Evolutionary conservation across 2,797 vertebrate species (phyloP).

Genomic region (Kryptolebias ocellatus): DNA sequence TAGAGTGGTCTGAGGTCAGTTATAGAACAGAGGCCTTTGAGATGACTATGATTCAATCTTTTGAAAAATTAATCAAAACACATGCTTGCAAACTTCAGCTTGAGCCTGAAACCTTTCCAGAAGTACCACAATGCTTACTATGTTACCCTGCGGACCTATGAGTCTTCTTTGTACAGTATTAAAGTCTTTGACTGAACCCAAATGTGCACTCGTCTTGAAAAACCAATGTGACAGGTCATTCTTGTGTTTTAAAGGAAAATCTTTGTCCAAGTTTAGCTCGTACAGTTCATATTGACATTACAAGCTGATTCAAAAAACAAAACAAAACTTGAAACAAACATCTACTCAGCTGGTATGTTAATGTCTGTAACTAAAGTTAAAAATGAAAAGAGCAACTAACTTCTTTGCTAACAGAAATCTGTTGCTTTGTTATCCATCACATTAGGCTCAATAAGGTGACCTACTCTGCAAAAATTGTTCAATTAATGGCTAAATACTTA

Average conservation of each 20-base stretch:
- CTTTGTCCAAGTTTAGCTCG: neutral
- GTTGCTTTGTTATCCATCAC: neutral
- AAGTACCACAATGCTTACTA: neutral
- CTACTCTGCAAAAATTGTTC: too few relatives aligned
- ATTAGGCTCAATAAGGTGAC: too few relatives aligned
- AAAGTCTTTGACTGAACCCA: conserved; percentile 14
- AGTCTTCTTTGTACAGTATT: conserved; percentile 11
- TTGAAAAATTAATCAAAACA: conserved; percentile 29
- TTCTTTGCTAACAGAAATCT: neutral
- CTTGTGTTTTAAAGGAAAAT: neutral
- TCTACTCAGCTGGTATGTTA: neutral
- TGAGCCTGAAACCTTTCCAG: conserved; percentile 8
- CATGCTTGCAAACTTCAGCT: conserved; percentile 12
- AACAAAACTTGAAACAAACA: neutral
- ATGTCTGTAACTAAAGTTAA: neutral
- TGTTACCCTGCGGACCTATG: conserved; percentile 12
- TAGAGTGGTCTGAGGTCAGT: conserved; percentile 13
- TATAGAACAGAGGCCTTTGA: conserved; percentile 20
- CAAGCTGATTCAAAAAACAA: neutral
- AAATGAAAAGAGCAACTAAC: neutral
- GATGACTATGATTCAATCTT: conserved; percentile 20
- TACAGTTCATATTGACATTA: neutral
- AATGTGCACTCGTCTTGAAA: neutral
- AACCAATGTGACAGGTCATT: neutral
- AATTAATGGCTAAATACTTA: too few relatives aligned